A percentile compares a stretch with the other conserved stretches of the same genome.
Conservation (phyloP, 2,113 vertebrate genomes). For the Cyprinus carpio region DNA sequence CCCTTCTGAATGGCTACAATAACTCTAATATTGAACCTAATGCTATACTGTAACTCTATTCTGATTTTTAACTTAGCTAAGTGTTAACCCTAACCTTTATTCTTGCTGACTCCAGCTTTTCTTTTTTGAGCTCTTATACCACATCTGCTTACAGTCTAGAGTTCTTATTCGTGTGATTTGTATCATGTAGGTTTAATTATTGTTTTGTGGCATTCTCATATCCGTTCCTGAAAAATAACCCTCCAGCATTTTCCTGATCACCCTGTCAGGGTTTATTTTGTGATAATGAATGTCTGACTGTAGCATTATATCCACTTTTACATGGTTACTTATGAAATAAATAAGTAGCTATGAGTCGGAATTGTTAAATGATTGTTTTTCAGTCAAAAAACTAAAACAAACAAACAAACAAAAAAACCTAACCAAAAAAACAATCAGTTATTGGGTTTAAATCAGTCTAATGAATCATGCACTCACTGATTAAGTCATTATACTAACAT, state of each 20-base stretch:
- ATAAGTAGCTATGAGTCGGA: background rate
- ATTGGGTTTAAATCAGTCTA: background rate
- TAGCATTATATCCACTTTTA: background rate
- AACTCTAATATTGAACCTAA: background rate
- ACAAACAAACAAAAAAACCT: background rate
- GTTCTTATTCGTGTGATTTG: constrained; percentile 7
- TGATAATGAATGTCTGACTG: background rate
- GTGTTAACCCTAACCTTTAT: background rate
- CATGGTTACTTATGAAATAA: background rate
- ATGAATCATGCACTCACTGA: background rate
- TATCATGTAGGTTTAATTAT: background rate
- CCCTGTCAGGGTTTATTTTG: background rate
- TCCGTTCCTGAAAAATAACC: background rate
- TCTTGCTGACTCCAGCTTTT: background rate
- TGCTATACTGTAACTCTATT: too few species aligned
- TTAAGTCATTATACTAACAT: background rate
- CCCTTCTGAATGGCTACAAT: background rate
- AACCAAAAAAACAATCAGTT: background rate
- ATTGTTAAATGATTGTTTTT: background rate
- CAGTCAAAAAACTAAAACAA: too few species aligned
- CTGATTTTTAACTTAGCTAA: background rate
- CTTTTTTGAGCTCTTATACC: background rate
- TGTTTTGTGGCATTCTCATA: background rate
- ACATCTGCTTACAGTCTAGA: constrained; percentile 3
- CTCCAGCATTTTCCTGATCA: background rate